Conservation (phyloP, 2,888 invertebrate genomes). For the Drosophila seclusa region DNA sequence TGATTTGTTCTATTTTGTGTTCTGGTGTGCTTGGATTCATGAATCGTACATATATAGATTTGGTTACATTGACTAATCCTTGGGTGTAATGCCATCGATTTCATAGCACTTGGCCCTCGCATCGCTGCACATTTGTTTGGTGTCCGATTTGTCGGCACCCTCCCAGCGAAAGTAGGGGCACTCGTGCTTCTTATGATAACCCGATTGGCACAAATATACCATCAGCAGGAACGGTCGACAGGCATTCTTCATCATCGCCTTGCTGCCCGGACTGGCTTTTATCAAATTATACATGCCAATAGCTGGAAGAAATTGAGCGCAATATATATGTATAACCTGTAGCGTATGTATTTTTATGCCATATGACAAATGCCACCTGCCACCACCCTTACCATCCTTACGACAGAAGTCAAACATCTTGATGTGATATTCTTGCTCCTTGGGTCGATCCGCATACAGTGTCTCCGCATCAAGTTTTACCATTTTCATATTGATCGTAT, state of each 20-base stretch:
- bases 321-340: background rate
- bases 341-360: slow-evolving; percentile 2
- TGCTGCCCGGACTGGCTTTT: slow-evolving; percentile 53
- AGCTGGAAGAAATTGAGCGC: slow-evolving; percentile 27
- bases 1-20: slow-evolving; percentile 7
- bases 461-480: slow-evolving; percentile 68
- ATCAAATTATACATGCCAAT: slow-evolving; percentile 31
- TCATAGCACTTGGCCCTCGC: slow-evolving; percentile 61
- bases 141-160: slow-evolving; percentile 15
- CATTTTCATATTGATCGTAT: slow-evolving; percentile 75
- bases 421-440: slow-evolving; percentile 66
- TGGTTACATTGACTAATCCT: background rate
- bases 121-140: slow-evolving; percentile 36
- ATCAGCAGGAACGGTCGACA: slow-evolving; percentile 69
- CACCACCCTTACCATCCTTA: slow-evolving; percentile 39
- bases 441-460: slow-evolving; percentile 52
- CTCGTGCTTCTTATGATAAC: slow-evolving; percentile 63
- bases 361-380: slow-evolving; percentile 6
- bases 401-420: slow-evolving; percentile 63
- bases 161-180: slow-evolving; percentile 76
- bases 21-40: slow-evolving; percentile 12
- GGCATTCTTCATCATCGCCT: slow-evolving; percentile 43
- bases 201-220: slow-evolving; percentile 60
- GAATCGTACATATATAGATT: slow-evolving; percentile 12
- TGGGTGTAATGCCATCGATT: slow-evolving; percentile 59